Conservation (phyloP, 1,140 invertebrate genomes). For the Pseudomyrmex flavicornis region DNA sequence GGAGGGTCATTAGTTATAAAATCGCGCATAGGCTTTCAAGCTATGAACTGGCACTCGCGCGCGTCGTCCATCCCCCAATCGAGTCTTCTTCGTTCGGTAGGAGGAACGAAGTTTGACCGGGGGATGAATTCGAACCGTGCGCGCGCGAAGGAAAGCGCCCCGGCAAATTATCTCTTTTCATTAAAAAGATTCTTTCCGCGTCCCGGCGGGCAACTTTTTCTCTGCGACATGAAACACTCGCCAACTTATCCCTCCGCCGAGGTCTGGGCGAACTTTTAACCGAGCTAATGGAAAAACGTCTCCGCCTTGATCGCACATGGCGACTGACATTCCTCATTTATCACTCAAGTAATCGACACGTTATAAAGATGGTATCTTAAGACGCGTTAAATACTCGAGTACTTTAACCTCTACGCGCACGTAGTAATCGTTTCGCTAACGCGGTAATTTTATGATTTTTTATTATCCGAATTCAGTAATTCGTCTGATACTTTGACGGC, state of each 20-base stretch:
- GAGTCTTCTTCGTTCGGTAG: not conserved
- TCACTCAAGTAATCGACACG: slow-evolving; percentile 3
- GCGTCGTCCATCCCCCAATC: slow-evolving; percentile 8
- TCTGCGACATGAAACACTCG: slow-evolving; percentile 22
- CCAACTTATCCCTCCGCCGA: slow-evolving; percentile 10
- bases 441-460: not conserved
- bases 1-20: slow-evolving; percentile 52
- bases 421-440: not conserved
- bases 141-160: not conserved
- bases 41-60: slow-evolving; percentile 29
- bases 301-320: slow-evolving; percentile 8
- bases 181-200: slow-evolving; percentile 54
- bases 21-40: slow-evolving; percentile 46
- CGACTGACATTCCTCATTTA: slow-evolving; percentile 4
- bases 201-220: slow-evolving; percentile 22
- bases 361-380: slow-evolving; percentile 4
- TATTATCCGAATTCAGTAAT: too few species aligned
- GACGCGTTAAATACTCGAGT: not conserved
- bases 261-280: slow-evolving; percentile 14
- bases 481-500: too few species aligned
- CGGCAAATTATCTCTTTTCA: slow-evolving; percentile 53
- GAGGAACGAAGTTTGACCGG: slow-evolving; percentile 44
- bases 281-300: slow-evolving; percentile 27
- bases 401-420: not conserved
- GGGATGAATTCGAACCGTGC: slow-evolving; percentile 5